Percentiles rank a stretch among this genome's conserved stretches.
These are phyloP conservation scores for Drosophila nannoptera DNA, from an alignment of 1,140 invertebrate genomes.

Conservation along the genomic window DNA sequence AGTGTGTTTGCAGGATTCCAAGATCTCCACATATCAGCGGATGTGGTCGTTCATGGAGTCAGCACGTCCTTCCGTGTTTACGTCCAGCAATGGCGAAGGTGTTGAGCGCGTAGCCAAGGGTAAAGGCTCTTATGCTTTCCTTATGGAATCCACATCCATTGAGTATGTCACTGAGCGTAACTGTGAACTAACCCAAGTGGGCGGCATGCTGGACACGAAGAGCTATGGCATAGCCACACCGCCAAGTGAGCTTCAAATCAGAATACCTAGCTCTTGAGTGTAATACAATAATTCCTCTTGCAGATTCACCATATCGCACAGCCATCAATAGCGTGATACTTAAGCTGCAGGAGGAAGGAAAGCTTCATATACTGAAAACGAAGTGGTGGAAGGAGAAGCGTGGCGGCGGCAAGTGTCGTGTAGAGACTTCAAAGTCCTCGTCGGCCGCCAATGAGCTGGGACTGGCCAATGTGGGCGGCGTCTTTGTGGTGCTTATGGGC, in stretches of 20 bases:
- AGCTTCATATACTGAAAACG: constrained; percentile 93
- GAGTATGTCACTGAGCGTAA: constrained; percentile 95
- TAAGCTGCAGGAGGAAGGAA: constrained; percentile 95
- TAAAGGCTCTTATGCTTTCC: constrained; percentile 91
- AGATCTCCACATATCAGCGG: constrained; percentile 93
- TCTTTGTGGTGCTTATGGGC: constrained; percentile 95
- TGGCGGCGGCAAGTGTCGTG: constrained; percentile 89
- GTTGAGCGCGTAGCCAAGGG: constrained; percentile 91
- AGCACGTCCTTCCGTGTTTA: constrained; percentile 90
- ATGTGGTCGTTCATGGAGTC: constrained; percentile 97
- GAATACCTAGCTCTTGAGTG: not conserved
- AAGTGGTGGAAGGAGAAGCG: constrained; percentile 97
- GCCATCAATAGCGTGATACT: constrained; percentile 93
- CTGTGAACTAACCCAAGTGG: constrained; percentile 94
- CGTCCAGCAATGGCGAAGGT: constrained; percentile 90
- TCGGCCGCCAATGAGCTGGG: constrained; percentile 91
- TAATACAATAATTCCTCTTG: constrained; percentile 44
- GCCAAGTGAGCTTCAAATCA: constrained; percentile 85
- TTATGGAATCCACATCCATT: constrained; percentile 96
- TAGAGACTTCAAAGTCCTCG: constrained; percentile 90
- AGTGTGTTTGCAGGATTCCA: constrained; percentile 87
- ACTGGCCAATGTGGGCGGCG: constrained; percentile 95
- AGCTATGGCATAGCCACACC: constrained; percentile 96
- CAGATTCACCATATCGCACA: constrained; percentile 92
- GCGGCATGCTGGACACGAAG: constrained; percentile 93